These are phyloP conservation scores for Oryctes rhinoceros DNA, from an alignment of 1,140 invertebrate species.

Conservation along the genomic window DNA sequence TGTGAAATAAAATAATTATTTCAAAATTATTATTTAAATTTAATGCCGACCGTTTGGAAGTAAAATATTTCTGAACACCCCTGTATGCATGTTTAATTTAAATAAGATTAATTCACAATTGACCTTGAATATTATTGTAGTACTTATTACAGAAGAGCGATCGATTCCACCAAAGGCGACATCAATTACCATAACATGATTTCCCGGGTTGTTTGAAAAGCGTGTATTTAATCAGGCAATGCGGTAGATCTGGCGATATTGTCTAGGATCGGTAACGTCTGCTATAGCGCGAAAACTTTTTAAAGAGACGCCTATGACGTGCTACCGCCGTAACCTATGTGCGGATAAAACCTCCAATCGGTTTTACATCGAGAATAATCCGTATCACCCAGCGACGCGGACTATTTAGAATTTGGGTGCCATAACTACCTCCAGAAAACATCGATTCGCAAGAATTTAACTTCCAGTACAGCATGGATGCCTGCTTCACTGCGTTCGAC, in stretches of 20 bases:
- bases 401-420: conserved; percentile 32
- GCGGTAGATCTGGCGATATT: background rate
- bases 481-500: conserved; percentile 86
- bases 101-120: background rate
- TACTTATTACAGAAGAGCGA: background rate
- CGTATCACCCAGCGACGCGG: conserved; percentile 46
- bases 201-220: background rate
- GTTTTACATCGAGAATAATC: background rate
- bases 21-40: too few species aligned
- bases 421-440: conserved; percentile 39
- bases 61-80: too few species aligned
- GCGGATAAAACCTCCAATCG: background rate
- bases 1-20: too few species aligned
- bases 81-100: background rate
- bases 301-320: conserved; percentile 28
- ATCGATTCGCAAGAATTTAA: conserved; percentile 51
- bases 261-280: background rate
- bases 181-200: background rate
- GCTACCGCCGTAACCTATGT: background rate
- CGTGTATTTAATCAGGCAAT: background rate
- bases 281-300: conserved; percentile 12
- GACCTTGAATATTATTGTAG: background rate
- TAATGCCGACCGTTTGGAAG: too few species aligned
- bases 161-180: background rate
- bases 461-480: conserved; percentile 74